These are phyloP conservation scores for Cryptoblepharus egeriae DNA, from an alignment of 2,797 vertebrate species.

Conservation along the genomic window DNA sequence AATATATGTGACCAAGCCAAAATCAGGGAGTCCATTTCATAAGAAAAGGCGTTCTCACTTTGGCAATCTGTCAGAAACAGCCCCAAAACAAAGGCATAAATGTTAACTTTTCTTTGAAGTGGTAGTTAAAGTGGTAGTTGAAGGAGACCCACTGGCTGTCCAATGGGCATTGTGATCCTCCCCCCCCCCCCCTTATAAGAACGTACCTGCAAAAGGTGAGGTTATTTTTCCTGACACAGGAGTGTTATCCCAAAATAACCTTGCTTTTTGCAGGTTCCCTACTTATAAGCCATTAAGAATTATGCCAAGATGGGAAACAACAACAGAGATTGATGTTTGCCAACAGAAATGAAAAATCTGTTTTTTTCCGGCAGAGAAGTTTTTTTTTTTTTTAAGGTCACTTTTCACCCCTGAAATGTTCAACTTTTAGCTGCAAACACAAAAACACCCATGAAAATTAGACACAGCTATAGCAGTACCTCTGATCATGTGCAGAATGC, in stretches of 20 bases:
- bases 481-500: background rate
- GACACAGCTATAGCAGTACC: background rate
- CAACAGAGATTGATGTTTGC: background rate
- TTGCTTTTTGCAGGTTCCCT: too few species aligned
- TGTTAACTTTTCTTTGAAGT: background rate
- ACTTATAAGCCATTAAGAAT: background rate
- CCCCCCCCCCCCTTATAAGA: too few species aligned
- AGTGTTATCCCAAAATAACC: too few species aligned
- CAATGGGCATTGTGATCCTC: background rate
- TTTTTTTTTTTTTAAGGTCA: background rate
- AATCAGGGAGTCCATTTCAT: background rate
- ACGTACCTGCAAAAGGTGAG: too few species aligned
- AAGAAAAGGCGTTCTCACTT: background rate
- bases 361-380: background rate
- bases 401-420: background rate
- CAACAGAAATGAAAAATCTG: accelerated
- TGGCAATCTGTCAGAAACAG: background rate
- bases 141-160: background rate
- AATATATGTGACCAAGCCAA: background rate
- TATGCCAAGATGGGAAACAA: background rate
- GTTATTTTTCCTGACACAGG: too few species aligned
- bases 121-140: background rate
- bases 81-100: background rate
- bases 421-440: background rate
- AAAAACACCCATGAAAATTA: background rate